A percentile compares a stretch with the other conserved stretches of the same genome.
These are phyloP conservation scores for Actenoides lindsayi DNA, from an alignment of 2,113 vertebrate genomes.

Conservation along the genomic window DNA sequence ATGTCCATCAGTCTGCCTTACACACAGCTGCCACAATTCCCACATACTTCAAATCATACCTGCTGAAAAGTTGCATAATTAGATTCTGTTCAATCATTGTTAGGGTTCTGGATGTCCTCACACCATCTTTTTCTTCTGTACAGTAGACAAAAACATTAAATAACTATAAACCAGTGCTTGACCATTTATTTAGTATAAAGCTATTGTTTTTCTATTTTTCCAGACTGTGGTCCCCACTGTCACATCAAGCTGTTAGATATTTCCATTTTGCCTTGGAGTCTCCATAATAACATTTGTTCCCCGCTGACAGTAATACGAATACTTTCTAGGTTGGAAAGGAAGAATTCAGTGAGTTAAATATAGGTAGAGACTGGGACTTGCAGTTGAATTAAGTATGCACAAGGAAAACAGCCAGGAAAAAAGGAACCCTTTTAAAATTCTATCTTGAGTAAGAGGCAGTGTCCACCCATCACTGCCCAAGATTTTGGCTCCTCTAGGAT, in stretches of 20 bases:
- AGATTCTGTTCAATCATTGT: background rate
- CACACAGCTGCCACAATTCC: background rate
- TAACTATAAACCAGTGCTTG: background rate
- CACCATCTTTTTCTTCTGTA: background rate
- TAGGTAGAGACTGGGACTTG: background rate
- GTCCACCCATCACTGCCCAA: background rate
- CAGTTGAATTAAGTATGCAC: background rate
- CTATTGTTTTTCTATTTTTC: background rate
- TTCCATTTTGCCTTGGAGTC: background rate
- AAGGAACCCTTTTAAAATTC: background rate
- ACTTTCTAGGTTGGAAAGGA: background rate
- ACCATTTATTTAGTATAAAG: background rate
- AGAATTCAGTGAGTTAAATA: background rate
- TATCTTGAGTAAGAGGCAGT: background rate
- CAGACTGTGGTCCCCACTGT: background rate
- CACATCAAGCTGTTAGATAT: background rate
- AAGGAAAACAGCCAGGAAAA: background rate
- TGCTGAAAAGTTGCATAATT: background rate
- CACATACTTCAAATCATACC: background rate
- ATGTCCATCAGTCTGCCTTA: background rate
- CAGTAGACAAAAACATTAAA: background rate
- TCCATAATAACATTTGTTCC: background rate
- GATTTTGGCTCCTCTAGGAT: background rate
- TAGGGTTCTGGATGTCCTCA: background rate
- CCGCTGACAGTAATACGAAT: background rate